Evolutionary conservation across 2,797 vertebrate species (phyloP).

Genomic region (Cyclura pinguis): DNA sequence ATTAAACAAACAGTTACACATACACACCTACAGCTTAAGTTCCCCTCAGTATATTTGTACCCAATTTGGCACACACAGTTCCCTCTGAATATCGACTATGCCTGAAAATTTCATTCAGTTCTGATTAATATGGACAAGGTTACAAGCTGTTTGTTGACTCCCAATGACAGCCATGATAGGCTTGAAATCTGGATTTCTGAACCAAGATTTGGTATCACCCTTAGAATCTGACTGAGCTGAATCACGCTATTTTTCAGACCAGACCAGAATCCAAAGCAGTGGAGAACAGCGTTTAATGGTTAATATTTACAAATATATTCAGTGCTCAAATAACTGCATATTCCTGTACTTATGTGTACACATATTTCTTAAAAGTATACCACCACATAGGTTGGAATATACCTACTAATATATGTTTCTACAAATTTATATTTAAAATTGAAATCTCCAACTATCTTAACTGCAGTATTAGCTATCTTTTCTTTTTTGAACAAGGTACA

Average conservation of each 20-base stretch:
- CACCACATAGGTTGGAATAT: background rate
- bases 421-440: background rate
- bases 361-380: background rate
- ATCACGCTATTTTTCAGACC: background rate
- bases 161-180: background rate
- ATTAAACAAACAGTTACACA: too few relatives aligned
- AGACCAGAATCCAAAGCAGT: background rate
- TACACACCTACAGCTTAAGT: background rate
- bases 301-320: background rate
- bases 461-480: accelerated
- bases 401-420: background rate
- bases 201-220: background rate
- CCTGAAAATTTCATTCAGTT: background rate
- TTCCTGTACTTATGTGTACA: too few relatives aligned
- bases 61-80: background rate
- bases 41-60: background rate
- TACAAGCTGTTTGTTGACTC: background rate
- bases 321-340: background rate
- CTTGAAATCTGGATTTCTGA: background rate
- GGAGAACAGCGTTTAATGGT: background rate
- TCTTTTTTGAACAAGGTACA: background rate
- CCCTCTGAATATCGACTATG: background rate
- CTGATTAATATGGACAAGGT: background rate
- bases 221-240: background rate
- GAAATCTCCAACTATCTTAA: background rate